Evolutionary conservation across 2,888 invertebrate genomes (phyloP).

Genomic region (Pyralis farinalis): DNA sequence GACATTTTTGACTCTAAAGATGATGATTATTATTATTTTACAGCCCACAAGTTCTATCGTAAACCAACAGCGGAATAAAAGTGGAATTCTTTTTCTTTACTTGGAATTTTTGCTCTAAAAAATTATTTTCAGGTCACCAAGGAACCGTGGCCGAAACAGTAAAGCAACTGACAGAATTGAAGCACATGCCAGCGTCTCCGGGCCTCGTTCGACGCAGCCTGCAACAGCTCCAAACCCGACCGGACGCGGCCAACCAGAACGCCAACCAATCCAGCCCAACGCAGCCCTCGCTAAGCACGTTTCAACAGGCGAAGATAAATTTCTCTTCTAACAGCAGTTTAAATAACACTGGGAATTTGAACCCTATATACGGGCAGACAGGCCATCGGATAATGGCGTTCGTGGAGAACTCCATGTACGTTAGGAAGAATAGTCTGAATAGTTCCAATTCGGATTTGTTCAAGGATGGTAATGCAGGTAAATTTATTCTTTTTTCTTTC

Average conservation of each 20-base stretch:
- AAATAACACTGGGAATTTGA: conserved; percentile 63
- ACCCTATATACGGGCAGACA: conserved; percentile 74
- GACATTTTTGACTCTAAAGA: too few relatives aligned
- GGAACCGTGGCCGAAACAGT: conserved; percentile 92
- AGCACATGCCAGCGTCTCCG: conserved; percentile 93
- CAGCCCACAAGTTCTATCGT: too few relatives aligned
- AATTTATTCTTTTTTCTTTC: too few relatives aligned
- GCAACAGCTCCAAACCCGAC: conserved; percentile 34
- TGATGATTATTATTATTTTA: too few relatives aligned
- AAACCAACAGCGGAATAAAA: too few relatives aligned
- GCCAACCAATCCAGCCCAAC: conserved; percentile 35
- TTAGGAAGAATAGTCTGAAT: conserved; percentile 65
- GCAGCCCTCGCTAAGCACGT: conserved; percentile 44
- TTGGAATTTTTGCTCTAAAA: too few relatives aligned
- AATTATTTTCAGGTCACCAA: conserved; percentile 47
- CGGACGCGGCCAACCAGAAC: conserved; percentile 19
- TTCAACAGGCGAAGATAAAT: conserved; percentile 67
- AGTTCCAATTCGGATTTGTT: conserved; percentile 58
- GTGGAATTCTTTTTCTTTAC: too few relatives aligned
- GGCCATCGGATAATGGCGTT: conserved; percentile 65
- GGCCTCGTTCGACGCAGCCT: conserved; percentile 83
- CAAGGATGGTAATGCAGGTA: conserved; percentile 46
- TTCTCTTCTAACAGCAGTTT: conserved; percentile 56
- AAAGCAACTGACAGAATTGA: conserved; percentile 90
- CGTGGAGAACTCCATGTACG: conserved; percentile 65